Evolutionary conservation across 2,888 invertebrate genomes (phyloP).

Genomic region (Microchrysa polita): DNA sequence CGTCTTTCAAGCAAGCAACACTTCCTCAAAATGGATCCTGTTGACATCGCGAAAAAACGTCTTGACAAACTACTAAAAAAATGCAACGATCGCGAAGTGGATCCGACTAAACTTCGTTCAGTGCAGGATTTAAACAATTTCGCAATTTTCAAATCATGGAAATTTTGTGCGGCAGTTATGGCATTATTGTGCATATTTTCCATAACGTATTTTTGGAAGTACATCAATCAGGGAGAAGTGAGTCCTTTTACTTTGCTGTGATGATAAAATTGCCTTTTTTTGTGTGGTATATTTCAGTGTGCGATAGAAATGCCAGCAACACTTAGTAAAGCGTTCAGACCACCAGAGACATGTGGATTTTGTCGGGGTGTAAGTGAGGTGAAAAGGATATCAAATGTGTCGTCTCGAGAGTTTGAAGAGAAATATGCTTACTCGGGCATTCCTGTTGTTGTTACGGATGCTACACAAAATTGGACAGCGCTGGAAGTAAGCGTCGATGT

Average conservation of each 20-base stretch:
- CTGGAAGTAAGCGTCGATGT: constrained; percentile 62
- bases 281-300: constrained; percentile 46
- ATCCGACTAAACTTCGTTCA: constrained; percentile 28
- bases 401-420: constrained; percentile 75
- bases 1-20: not conserved
- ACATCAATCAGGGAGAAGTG: constrained; percentile 38
- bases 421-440: constrained; percentile 79
- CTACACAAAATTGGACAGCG: constrained; percentile 83
- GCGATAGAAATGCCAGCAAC: constrained; percentile 51
- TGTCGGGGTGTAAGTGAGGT: constrained; percentile 74
- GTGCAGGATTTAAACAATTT: constrained; percentile 38
- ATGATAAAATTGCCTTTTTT: not conserved
- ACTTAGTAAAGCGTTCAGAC: constrained; percentile 70
- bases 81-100: constrained; percentile 40
- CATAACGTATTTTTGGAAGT: constrained; percentile 9
- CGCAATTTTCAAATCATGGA: constrained; percentile 11
- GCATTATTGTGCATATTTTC: not conserved
- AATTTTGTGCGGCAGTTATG: not conserved
- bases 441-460: constrained; percentile 89
- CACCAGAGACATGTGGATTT: constrained; percentile 83
- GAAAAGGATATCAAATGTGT: constrained; percentile 73
- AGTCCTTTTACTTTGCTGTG: not conserved
- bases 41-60: constrained; percentile 30
- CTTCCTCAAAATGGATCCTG: not conserved
- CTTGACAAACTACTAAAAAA: constrained; percentile 42